Conservation (phyloP, 2,113 vertebrate genomes). For the Cacatua alba region DNA sequence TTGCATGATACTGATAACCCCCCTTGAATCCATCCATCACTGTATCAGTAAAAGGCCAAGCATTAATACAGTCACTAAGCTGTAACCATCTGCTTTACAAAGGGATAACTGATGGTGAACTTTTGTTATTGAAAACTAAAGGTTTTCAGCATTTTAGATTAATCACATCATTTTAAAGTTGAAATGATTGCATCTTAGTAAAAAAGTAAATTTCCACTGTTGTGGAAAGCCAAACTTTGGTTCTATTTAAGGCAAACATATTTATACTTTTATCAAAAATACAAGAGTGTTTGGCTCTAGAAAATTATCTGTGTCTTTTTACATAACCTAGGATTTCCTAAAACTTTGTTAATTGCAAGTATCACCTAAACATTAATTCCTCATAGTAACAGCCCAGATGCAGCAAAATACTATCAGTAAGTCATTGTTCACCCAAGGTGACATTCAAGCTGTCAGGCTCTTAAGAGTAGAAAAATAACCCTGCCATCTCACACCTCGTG, state of each 20-base stretch:
- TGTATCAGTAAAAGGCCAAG: background rate
- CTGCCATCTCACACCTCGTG: background rate
- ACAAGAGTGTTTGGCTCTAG: background rate
- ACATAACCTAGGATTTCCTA: background rate
- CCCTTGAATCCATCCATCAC: background rate
- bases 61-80: background rate
- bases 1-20: background rate
- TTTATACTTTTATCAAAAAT: background rate
- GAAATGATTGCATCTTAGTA: background rate
- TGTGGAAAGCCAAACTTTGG: background rate
- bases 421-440: slow-evolving; percentile 34
- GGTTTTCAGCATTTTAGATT: background rate
- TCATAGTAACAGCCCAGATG: background rate
- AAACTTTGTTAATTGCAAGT: background rate
- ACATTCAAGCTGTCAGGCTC: slow-evolving; percentile 31
- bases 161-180: background rate
- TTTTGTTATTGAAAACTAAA: background rate
- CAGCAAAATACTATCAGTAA: background rate
- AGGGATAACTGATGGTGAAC: background rate
- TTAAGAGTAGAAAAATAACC: background rate
- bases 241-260: background rate
- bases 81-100: background rate
- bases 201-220: background rate
- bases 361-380: background rate
- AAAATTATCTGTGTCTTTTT: background rate